These are phyloP conservation scores for Dicrostonyx torquatus DNA, from an alignment of 2,797 vertebrate species.

Conservation along the genomic window DNA sequence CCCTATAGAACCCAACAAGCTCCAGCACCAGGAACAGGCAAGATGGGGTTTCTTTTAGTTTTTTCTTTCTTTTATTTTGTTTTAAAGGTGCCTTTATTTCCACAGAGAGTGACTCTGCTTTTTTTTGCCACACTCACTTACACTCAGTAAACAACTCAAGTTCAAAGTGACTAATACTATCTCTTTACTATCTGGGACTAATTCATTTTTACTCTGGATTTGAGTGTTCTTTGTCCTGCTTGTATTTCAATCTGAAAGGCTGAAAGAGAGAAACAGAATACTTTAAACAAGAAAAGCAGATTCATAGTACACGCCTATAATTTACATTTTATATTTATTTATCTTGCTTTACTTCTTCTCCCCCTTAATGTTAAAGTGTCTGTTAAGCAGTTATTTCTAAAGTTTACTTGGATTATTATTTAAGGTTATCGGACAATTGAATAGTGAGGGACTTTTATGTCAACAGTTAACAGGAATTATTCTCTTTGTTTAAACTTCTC, in stretches of 20 bases:
- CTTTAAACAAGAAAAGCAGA: not conserved
- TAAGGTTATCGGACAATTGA: not conserved
- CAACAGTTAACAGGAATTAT: not conserved
- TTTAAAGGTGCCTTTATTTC: not conserved
- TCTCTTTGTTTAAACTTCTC: not conserved
- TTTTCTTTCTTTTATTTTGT: not conserved
- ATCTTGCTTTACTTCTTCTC: not conserved
- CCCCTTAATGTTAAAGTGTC: not conserved
- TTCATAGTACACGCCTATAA: not conserved
- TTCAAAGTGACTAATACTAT: constrained; percentile 14
- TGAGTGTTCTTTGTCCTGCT: not conserved
- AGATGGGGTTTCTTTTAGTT: not conserved
- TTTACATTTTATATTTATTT: not conserved
- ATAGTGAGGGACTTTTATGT: constrained; percentile 18
- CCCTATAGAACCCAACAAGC: not conserved
- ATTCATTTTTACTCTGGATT: constrained; percentile 32
- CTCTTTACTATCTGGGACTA: not conserved
- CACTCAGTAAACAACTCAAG: not conserved
- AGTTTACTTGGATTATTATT: constrained; percentile 7
- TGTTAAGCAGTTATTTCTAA: not conserved
- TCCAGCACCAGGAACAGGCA: no score
- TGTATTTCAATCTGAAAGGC: not conserved
- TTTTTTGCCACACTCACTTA: not conserved
- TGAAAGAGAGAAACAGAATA: not conserved
- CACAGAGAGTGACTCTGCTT: not conserved